Evolutionary conservation across 2,888 invertebrate genomes (phyloP), one percentile per base, ranked within the genome.

Genomic region (Tetragonula carbonaria): DNA sequence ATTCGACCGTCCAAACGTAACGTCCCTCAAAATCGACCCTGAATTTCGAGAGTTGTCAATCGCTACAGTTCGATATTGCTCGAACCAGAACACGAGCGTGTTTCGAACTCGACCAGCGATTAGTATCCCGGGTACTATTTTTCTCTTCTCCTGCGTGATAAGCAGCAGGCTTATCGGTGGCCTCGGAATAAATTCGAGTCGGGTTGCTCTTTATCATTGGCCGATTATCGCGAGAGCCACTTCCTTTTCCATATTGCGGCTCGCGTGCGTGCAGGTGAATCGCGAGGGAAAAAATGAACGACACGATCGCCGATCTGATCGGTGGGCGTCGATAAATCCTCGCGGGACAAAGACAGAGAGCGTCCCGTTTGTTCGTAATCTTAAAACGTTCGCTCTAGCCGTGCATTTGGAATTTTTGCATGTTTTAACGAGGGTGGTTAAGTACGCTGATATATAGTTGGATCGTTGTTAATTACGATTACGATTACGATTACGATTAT

Each of bases 141-240:
- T 66, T 59, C 78, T 23, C 65, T 21, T 57, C 67, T 8, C 23
- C 45, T 73, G 8, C 38, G 45, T 11, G 78, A 84, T 78, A 86
- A 81, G 79, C 59, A 73, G 23, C 28, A 63, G 33, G 87, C 84
- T 88, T 80, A 87, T 86, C 79, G 59, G 45, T 13, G 59, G 45
- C 45, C 45, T 45, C 45, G 28, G 28, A 77, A 84, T 87, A 88
- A 87, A 88, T 87, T 63, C 67, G 21, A 70, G 89, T 77, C 77
- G 66, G 72, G 68, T 66, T 74, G 63, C 77, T 71, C 84, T 82
- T 90, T 90, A 90, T 90, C 86, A 74, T 74, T 62, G 78, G 28
- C 57, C 76, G 90, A 90, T 90, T 90, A 88, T 90, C 84, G 75
- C 73, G 70, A 18, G 45, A 67, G 62, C 71, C 70, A 84, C 85